These are phyloP conservation scores for Protophormia terraenovae DNA, from an alignment of 2,888 invertebrate genomes.

Conservation along the genomic window DNA sequence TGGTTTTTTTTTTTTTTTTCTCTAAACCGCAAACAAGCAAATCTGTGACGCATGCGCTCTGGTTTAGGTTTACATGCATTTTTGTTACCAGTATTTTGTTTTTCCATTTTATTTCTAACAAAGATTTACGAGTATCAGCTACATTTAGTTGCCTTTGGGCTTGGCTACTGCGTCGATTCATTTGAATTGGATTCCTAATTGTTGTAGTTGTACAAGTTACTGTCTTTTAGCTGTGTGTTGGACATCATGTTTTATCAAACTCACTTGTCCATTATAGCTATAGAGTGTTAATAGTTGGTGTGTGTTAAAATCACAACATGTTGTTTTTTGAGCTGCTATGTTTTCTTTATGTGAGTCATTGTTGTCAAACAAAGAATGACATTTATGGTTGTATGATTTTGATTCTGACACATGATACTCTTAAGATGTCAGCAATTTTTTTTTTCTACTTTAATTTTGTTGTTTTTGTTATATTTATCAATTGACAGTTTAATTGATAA, in stretches of 20 bases:
- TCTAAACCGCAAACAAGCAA: background rate
- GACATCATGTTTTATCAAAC: constrained; percentile 53
- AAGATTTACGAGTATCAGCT: constrained; percentile 8
- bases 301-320: constrained; percentile 28
- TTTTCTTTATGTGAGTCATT: constrained; percentile 14
- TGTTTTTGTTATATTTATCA: background rate
- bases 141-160: constrained; percentile 51
- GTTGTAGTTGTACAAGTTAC: constrained; percentile 7
- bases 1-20: too few relatives aligned
- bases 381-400: constrained; percentile 1
- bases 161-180: constrained; percentile 39
- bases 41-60: constrained; percentile 48
- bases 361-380: background rate
- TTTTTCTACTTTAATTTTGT: background rate
- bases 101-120: constrained; percentile 1
- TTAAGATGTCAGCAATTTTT: constrained; percentile 12
- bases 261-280: constrained; percentile 41
- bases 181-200: background rate
- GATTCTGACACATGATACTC: constrained; percentile 6
- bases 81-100: background rate
- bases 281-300: constrained; percentile 38
- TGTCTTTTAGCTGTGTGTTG: constrained; percentile 41
- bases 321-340: background rate
- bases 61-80: background rate
- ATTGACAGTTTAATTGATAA: constrained; percentile 51